Evolutionary conservation across 1,140 invertebrate genomes (phyloP).

Genomic region (Bombus pyrosoma): DNA sequence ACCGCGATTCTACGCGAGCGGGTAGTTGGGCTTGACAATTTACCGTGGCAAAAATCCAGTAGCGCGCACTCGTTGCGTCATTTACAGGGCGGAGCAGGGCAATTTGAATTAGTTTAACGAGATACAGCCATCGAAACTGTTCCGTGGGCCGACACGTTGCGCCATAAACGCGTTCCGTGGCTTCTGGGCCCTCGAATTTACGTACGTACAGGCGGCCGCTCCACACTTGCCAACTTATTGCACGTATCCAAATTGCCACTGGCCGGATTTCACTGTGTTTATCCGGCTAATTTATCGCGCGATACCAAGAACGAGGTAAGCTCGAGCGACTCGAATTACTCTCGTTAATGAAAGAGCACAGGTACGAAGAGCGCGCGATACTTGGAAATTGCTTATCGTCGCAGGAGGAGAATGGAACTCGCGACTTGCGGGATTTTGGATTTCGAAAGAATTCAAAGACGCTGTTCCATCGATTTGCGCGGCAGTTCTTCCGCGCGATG

Average conservation of each 20-base stretch:
- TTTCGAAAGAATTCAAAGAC: too few relatives aligned
- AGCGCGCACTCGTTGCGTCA: neutral
- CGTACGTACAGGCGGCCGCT: neutral
- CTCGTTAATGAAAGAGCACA: slow-evolving; percentile 3
- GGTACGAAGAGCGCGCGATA: neutral
- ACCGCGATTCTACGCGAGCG: neutral
- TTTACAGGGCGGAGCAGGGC: neutral
- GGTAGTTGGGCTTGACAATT: neutral
- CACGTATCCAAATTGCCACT: slow-evolving; percentile 19
- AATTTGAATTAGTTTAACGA: slow-evolving; percentile 36
- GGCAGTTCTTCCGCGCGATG: too few relatives aligned
- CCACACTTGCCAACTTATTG: slow-evolving; percentile 28
- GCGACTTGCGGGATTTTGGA: too few relatives aligned
- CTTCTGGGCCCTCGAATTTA: neutral
- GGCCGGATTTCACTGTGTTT: slow-evolving; percentile 8
- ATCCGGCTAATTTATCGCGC: slow-evolving; percentile 29
- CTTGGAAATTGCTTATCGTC: neutral
- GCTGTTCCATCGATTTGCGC: too few relatives aligned
- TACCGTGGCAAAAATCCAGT: neutral
- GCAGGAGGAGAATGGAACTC: neutral
- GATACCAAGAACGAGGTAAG: slow-evolving; percentile 24
- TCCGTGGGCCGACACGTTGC: neutral
- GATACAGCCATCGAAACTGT: slow-evolving; percentile 1
- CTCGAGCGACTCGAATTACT: slow-evolving; percentile 13
- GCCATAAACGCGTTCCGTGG: neutral